Evolutionary conservation across 1,140 invertebrate species (phyloP), one percentile per base, ranked within the genome.

Genomic region (Wiebesia pumilae): DNA sequence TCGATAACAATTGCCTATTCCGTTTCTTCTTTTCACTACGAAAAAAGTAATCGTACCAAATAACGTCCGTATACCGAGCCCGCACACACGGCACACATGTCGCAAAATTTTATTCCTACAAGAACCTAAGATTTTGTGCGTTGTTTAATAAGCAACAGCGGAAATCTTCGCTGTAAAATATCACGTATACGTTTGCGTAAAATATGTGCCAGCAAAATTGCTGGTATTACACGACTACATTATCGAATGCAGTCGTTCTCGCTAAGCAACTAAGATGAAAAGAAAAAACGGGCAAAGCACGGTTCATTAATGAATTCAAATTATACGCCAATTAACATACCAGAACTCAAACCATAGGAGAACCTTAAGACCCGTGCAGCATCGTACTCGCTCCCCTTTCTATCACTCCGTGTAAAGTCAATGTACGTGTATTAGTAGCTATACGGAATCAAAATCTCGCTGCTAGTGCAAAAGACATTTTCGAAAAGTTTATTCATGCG

Each of bases 401-500:
- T 33, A 71, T 35, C 80, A 35, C 47, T 43, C 33, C 27, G 16
- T 35, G n/a, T 65, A 71, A 82, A 69, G 38, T 51, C 19, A 51
- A 85, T 43, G 40, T 21, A 47, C 47, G 79, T 51, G 79, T 51
- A 67, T 75, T 75, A 27, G 43, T n/a, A 27, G n/a, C 21, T 75
- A n/a, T 43, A 43, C 10, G n/a, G 35, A 85, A 40, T 67, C n/a
- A 19, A 24, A 54, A 7, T 38, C 21, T 54, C 51, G 7, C n/a
- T 35, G 73, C 51, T 58, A 75, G 7, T 0, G 43, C 24, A 65
- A 86, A 77, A 65, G 54, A 81, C 67, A 82, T 82, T 85, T 82
- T 86, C 79, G 54, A 40, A 54, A 86, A 86, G 67, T 33, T 86
- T 38, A 77, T 82, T 86, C 83, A 69, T 69, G 75, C 58, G 58